These are phyloP conservation scores for Borostomias antarcticus DNA, from an alignment of 2,797 vertebrate genomes.

Conservation along the genomic window DNA sequence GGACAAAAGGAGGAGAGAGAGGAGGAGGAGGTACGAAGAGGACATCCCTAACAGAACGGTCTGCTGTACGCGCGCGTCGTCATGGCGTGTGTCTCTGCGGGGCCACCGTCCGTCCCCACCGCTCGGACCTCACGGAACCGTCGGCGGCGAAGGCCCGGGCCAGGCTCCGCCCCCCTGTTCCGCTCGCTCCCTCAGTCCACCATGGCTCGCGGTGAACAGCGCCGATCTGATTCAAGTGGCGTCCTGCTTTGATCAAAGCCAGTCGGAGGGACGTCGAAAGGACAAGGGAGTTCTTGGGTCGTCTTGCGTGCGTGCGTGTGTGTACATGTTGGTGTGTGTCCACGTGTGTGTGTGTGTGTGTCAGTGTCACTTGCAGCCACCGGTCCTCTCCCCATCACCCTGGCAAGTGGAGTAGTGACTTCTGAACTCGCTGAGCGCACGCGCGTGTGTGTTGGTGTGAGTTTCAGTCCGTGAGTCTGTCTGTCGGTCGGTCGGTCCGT, in stretches of 20 bases:
- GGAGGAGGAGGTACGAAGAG: conserved; percentile 7
- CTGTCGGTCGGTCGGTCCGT: conserved; percentile 25
- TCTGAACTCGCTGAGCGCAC: conserved; percentile 50
- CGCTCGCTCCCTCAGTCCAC: conserved; percentile 5
- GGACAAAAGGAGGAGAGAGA: conserved; percentile 21
- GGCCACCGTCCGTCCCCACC: conserved; percentile 33
- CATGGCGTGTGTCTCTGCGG: conserved; percentile 30
- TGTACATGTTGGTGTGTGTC: conserved; percentile 23
- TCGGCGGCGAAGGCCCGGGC: too few relatives aligned
- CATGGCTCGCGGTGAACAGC: conserved; percentile 33
- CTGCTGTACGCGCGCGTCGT: conserved; percentile 21
- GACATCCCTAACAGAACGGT: conserved; percentile 27
- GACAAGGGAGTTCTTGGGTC: conserved; percentile 35
- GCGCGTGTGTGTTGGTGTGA: conserved; percentile 68
- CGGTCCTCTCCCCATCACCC: conserved; percentile 23
- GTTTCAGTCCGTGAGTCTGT: conserved; percentile 76
- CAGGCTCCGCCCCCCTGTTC: background rate
- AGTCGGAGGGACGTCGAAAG: conserved; percentile 45
- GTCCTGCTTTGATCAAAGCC: conserved; percentile 49
- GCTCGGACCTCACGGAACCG: too few relatives aligned
- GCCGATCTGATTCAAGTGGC: conserved; percentile 30
- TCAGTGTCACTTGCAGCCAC: conserved; percentile 36
- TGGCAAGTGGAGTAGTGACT: conserved; percentile 23
- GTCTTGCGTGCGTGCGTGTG: conserved; percentile 18
- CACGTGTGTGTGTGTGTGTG: conserved; percentile 20